Conservation (phyloP, 2,888 invertebrate species). For the Chorisops tibialis region DNA sequence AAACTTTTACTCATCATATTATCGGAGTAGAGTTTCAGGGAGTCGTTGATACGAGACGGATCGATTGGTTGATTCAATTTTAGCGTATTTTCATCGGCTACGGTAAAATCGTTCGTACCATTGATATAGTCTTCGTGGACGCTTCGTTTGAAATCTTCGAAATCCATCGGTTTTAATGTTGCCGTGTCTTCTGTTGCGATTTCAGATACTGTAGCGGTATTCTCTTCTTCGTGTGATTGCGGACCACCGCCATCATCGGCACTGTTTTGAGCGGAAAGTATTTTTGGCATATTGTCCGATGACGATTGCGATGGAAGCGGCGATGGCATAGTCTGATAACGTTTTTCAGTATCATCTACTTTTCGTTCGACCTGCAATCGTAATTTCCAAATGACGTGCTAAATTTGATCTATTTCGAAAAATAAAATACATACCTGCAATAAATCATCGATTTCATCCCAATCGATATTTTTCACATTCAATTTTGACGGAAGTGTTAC, state of each 20-base stretch:
- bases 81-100: slow-evolving; percentile 47
- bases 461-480: slow-evolving; percentile 62
- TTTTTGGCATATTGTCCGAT: slow-evolving; percentile 44
- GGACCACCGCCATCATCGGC: slow-evolving; percentile 36
- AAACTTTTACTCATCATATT: slow-evolving; percentile 52
- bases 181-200: slow-evolving; percentile 19
- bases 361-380: slow-evolving; percentile 58
- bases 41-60: slow-evolving; percentile 53
- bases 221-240: slow-evolving; percentile 9
- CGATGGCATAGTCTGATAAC: slow-evolving; percentile 69
- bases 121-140: slow-evolving; percentile 51
- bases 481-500: slow-evolving; percentile 64
- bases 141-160: slow-evolving; percentile 51
- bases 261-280: slow-evolving; percentile 40
- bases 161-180: slow-evolving; percentile 53
- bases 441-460: slow-evolving; percentile 70
- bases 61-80: slow-evolving; percentile 54
- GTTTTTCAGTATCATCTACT: slow-evolving; percentile 60
- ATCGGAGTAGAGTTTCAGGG: slow-evolving; percentile 51
- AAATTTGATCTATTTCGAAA: too few relatives aligned
- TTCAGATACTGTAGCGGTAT: slow-evolving; percentile 6
- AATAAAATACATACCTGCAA: slow-evolving; percentile 51
- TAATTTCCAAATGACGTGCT: neutral
- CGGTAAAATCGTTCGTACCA: slow-evolving; percentile 48
- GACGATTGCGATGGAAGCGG: slow-evolving; percentile 58